Percentiles rank a stretch among this genome's conserved stretches.
Evolutionary conservation across 2,888 invertebrate species (phyloP).

Genomic region (Hermodice carunculata): DNA sequence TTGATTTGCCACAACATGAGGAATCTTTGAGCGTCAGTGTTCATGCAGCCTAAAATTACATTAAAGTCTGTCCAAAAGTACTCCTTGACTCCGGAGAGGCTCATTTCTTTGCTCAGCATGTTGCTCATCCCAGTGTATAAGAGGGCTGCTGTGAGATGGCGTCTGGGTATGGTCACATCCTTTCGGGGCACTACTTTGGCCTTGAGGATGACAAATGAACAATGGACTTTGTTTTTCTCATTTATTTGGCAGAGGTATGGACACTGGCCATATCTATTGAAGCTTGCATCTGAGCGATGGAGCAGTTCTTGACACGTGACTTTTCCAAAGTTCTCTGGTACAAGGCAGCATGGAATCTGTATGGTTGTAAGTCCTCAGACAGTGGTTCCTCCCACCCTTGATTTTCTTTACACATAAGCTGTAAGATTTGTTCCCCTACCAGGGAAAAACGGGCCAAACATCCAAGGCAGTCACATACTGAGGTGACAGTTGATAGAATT

Average conservation of each 20-base stretch:
- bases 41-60: constrained; percentile 42
- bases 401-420: constrained; percentile 1
- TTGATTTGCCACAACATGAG: constrained; percentile 47
- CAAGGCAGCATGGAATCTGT: not conserved
- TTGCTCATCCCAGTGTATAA: constrained; percentile 21
- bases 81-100: constrained; percentile 5
- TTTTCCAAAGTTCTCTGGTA: not conserved
- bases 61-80: constrained; percentile 42
- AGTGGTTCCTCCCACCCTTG: constrained; percentile 20
- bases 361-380: not conserved
- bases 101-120: constrained; percentile 29
- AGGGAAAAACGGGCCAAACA: constrained; percentile 69
- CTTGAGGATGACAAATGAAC: constrained; percentile 12
- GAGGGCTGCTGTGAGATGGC: constrained; percentile 11
- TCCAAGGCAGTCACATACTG: constrained; percentile 48
- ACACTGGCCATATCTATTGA: constrained; percentile 12
- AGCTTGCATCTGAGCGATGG: constrained; percentile 20
- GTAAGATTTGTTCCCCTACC: constrained; percentile 15
- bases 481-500: constrained; percentile 12
- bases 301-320: constrained; percentile 2
- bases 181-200: constrained; percentile 12
- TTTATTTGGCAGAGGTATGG: not conserved
- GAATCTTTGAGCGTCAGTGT: constrained; percentile 40
- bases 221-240: not conserved
- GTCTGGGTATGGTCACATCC: constrained; percentile 7